Conservation (phyloP, 2,888 invertebrate species). For the Orthosia gothica region DNA sequence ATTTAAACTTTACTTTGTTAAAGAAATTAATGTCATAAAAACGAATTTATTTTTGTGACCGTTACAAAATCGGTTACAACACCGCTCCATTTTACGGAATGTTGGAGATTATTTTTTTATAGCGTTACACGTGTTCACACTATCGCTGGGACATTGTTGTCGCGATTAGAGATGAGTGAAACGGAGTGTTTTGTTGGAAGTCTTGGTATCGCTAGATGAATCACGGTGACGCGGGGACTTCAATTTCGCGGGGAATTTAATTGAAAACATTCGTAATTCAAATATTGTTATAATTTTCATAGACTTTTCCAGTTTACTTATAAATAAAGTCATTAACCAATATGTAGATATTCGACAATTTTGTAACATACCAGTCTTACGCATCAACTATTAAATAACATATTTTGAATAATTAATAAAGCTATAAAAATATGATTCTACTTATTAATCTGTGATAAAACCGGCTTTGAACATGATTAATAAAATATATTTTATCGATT, state of each 20-base stretch:
- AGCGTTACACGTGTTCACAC: conserved; percentile 69
- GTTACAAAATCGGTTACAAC: conserved; percentile 71
- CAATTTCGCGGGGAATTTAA: conserved; percentile 39
- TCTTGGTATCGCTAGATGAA: conserved; percentile 55
- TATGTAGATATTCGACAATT: background rate
- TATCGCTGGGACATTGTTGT: conserved; percentile 73
- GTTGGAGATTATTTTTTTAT: conserved; percentile 70
- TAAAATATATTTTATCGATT: conserved; percentile 64
- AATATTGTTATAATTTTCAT: background rate
- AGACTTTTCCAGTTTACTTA: background rate
- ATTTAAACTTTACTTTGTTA: conserved; percentile 64
- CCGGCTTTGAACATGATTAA: conserved; percentile 56
- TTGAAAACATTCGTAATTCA: conserved; percentile 4
- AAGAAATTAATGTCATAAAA: conserved; percentile 72
- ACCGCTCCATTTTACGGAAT: conserved; percentile 73
- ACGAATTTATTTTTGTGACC: conserved; percentile 65
- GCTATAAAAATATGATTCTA: conserved; percentile 52
- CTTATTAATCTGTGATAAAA: conserved; percentile 34
- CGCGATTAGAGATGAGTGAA: conserved; percentile 73
- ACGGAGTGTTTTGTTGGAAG: conserved; percentile 63
- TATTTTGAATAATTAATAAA: conserved; percentile 49
- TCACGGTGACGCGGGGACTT: conserved; percentile 47
- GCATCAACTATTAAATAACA: conserved; percentile 22
- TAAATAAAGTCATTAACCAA: background rate
- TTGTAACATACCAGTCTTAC: conserved; percentile 32